Percentiles rank a stretch among this genome's conserved stretches.
Conservation (phyloP, 1,140 invertebrate genomes). For the Lordiphosa mommai region DNA sequence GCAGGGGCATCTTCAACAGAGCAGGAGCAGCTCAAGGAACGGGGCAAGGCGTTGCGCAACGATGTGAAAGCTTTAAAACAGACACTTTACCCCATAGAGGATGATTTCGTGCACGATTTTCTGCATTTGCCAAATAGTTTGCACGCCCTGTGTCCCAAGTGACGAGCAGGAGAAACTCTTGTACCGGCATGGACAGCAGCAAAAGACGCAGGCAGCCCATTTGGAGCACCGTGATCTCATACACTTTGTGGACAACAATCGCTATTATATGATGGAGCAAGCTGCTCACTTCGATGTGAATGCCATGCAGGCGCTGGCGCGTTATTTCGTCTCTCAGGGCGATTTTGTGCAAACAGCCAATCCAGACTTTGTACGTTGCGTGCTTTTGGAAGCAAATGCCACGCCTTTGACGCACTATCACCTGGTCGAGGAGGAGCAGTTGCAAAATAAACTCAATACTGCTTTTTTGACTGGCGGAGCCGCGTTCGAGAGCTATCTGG, state of each 20-base stretch:
- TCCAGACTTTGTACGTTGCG: slow-evolving; percentile 84
- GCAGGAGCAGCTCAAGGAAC: slow-evolving; percentile 76
- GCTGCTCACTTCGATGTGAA: slow-evolving; percentile 83
- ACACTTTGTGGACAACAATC: slow-evolving; percentile 80
- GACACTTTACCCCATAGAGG: slow-evolving; percentile 82
- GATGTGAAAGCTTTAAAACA: slow-evolving; percentile 81
- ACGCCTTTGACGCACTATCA: slow-evolving; percentile 81
- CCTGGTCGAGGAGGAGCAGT: slow-evolving; percentile 79
- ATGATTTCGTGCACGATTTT: slow-evolving; percentile 81
- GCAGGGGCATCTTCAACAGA: not conserved
- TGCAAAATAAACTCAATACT: slow-evolving; percentile 78
- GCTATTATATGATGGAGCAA: slow-evolving; percentile 82
- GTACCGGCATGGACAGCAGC: slow-evolving; percentile 59
- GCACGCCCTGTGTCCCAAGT: slow-evolving; percentile 82
- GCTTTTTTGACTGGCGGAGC: slow-evolving; percentile 83
- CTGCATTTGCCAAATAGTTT: slow-evolving; percentile 84
- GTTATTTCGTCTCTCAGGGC: slow-evolving; percentile 75
- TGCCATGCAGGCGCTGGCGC: slow-evolving; percentile 79
- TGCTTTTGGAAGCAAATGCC: slow-evolving; percentile 83
- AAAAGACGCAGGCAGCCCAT: slow-evolving; percentile 14
- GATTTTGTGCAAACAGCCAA: slow-evolving; percentile 81
- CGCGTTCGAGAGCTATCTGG: slow-evolving; percentile 82
- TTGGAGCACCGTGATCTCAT: slow-evolving; percentile 79
- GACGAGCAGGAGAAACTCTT: slow-evolving; percentile 72
- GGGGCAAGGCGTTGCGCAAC: slow-evolving; percentile 81